Percentiles rank a stretch among this genome's conserved stretches.
Evolutionary conservation across 2,797 vertebrate genomes (phyloP).

Genomic region (Falco naumanni): DNA sequence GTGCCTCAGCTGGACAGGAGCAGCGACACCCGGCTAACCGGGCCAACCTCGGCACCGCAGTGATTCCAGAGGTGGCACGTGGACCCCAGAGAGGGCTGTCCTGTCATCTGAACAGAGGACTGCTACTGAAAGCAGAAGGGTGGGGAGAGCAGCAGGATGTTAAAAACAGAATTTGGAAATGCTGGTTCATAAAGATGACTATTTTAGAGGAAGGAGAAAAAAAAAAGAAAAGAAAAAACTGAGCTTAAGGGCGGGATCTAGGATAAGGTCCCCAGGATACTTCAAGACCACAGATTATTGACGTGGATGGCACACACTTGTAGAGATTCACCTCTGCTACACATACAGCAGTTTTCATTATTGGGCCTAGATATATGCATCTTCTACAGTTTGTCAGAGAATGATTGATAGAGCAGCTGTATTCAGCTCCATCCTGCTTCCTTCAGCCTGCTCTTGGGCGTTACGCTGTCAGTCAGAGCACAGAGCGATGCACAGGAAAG

Average conservation of each 20-base stretch:
- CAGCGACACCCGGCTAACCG: not conserved
- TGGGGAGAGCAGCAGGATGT: not conserved
- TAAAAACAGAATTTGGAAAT: not conserved
- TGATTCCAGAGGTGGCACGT: not conserved
- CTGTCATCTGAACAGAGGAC: not conserved
- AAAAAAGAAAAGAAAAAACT: too few species aligned
- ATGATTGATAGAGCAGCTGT: not conserved
- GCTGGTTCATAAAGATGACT: not conserved
- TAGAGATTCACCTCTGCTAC: not conserved
- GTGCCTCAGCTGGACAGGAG: not conserved
- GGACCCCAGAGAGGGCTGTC: not conserved
- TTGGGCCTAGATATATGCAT: not conserved
- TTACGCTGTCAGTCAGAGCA: not conserved
- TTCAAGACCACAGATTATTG: not conserved
- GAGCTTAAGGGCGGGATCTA: not conserved
- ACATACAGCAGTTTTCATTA: not conserved
- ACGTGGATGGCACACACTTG: not conserved
- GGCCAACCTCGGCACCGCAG: not conserved
- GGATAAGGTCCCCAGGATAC: not conserved
- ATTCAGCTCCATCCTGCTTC: not conserved
- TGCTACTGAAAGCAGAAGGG: not conserved
- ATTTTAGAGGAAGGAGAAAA: not conserved
- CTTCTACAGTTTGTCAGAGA: accelerated
- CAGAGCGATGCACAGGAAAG: accelerated
- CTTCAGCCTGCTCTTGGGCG: not conserved